These are phyloP conservation scores for Campylorhamphus procurvoides DNA, from an alignment of 2,113 vertebrate species.

Conservation along the genomic window DNA sequence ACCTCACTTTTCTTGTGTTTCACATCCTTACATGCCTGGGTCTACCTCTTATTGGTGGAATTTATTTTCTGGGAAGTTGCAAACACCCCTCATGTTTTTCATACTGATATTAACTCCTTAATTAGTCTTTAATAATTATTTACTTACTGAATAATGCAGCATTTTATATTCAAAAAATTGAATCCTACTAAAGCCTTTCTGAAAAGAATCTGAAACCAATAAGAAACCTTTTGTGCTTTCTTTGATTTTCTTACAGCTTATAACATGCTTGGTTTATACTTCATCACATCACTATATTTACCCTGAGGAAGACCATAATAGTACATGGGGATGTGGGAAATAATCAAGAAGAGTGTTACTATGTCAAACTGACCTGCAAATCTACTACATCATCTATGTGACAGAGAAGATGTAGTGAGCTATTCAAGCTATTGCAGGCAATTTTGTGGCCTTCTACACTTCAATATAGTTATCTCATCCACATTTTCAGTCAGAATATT, in stretches of 20 bases:
- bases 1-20: not conserved
- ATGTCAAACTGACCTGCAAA: not conserved
- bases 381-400: not conserved
- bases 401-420: not conserved
- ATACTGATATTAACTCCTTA: not conserved
- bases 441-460: not conserved
- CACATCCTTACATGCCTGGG: not conserved
- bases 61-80: not conserved
- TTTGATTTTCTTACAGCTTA: not conserved
- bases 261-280: not conserved
- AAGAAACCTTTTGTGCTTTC: not conserved
- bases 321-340: rapidly evolving
- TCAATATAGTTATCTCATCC: not conserved
- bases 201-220: not conserved
- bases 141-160: not conserved
- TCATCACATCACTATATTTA: not conserved
- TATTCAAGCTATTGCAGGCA: not conserved
- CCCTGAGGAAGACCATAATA: not conserved
- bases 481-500: not conserved
- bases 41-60: not conserved
- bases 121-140: not conserved
- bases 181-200: not conserved
- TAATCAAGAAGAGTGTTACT: not conserved
- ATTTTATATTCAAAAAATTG: not conserved
- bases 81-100: not conserved